Evolutionary conservation across 2,797 vertebrate genomes (phyloP), one percentile per base, ranked within the genome.

Genomic region (Naso thynnoides): DNA sequence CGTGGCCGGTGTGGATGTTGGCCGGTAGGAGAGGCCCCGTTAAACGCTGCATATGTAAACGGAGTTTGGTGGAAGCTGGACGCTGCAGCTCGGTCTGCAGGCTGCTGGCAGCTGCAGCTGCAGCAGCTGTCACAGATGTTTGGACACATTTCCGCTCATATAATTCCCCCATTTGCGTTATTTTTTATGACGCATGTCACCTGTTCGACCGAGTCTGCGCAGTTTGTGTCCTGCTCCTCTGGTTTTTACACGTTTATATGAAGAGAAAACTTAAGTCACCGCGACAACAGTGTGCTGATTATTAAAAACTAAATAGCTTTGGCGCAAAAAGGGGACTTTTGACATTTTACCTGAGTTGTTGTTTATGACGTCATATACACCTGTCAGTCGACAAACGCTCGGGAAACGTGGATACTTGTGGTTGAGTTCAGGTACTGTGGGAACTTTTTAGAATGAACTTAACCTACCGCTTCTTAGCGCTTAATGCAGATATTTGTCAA

Each of bases 111-210:
- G 64, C 64, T 39, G 65, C 65, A 38, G 65, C 29, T n/a, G 50
- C 26, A 53, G 59, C 74, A 64, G 74, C 76, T 79, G 76, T 79
- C 64, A 69, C 58, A 36, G 52, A 50, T 66, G 62, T 44, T 48
- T 14, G 42, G 45, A 24, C 52, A 39, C 76, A 14, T 55, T 36
- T 47, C 49, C 29, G 5, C 31, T 24, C 9, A 6, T 2, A 14
- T 18, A 21, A 47, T 27, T 29, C 18, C 53, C 21, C 21, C 41
- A 5, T 56, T 53, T 8, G 36, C 31, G n/a, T 19, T 4, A 2
- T 6, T 0, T 1, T 1, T 42, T 3, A 11, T 36, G 58, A 52
- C 52, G 38, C 41, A 0, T 29, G 59, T 31, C 60, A 70, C 60
- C 56, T 44, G 68, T 49, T 38, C n/a, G 6, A 39, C 4, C 4